Base-by-base conservation (phyloP, 2,113 vertebrate species). In the Percopsis transmontana region DNA sequence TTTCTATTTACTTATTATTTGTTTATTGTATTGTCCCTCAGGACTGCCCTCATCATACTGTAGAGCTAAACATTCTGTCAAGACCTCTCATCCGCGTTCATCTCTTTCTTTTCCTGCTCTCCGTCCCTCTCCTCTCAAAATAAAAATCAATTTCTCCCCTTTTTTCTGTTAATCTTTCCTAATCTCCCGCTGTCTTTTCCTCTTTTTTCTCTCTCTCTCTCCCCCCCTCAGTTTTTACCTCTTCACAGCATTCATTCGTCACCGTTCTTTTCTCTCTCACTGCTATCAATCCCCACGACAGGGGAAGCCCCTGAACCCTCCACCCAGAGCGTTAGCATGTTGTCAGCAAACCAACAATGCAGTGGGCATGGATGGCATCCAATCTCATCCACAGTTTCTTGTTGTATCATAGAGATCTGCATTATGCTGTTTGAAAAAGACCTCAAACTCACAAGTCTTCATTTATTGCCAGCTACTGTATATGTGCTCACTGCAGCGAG, bases 261-360 rank as follows among this genome's bases (percentile, higher is more conserved):
- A 33, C 27, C 5, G 27, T 33, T 33, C 27, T 33, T 33, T 33
- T 33, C 27, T 33, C 27, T 33, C 27, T 33, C 27, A 33, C 27
- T 33, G 27, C 27, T 33, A 33, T 33, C 66, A 20, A 65, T 18
- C 38, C 14, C 64, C 68, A 64, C 21, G 2, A 62, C 52, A 52
- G 57, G 58, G 24, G 19, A 14, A 8, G 5, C 9, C 0, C 0
- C 14, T 33, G 27, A 48, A 24, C 39, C 41, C 13, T 45, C 18
- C n/a, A 5, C 10, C n/a, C 19, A n/a, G 3, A 50, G 10, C 48
- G n/a, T 18, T n/a, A 48, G 42, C 42, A 14, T 44, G 42, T 44
- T 44, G 15, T 12, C 11, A 44, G 6, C 14, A 48, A 50, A 18
- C n/a, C 18, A 19, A 19, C 5, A 19, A 50, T 50, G n/a, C 10